phyloP scores from a whole-genome alignment of 2,113 vertebrate genomes.

The Rhynchomys soricoides region DNA sequence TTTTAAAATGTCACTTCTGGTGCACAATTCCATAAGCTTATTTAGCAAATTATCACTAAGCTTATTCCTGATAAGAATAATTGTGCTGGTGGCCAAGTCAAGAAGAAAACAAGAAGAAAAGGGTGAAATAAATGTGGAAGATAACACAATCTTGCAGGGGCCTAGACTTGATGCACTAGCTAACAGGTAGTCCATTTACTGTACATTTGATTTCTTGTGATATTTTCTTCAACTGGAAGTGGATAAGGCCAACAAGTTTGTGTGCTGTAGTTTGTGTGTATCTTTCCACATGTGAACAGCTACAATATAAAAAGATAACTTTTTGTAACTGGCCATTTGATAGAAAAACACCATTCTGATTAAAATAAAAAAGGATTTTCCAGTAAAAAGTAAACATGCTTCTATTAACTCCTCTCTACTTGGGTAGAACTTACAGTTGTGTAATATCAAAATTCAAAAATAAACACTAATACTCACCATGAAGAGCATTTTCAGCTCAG shows the following conservation, averaged over 20 bases:
- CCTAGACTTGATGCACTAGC: background rate
- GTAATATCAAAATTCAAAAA: slow-evolving; percentile 63
- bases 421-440: slow-evolving; percentile 33
- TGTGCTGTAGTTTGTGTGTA: background rate
- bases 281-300: background rate
- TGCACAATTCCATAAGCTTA: background rate
- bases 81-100: background rate
- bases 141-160: background rate
- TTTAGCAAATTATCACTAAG: background rate
- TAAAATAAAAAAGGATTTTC: slow-evolving; percentile 23
- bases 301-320: background rate
- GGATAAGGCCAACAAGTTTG: background rate
- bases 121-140: background rate
- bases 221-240: background rate
- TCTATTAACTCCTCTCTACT: background rate
- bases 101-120: background rate
- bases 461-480: slow-evolving; percentile 28
- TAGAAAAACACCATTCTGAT: background rate
- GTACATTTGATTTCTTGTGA: slow-evolving; percentile 4
- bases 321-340: slow-evolving; percentile 14
- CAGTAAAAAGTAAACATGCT: background rate
- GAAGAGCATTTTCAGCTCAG: background rate
- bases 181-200: background rate
- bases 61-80: background rate
- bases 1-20: slow-evolving; percentile 15